Evolutionary conservation across 2,888 invertebrate genomes (phyloP).

Genomic region (Neocrepidodera transversa): DNA sequence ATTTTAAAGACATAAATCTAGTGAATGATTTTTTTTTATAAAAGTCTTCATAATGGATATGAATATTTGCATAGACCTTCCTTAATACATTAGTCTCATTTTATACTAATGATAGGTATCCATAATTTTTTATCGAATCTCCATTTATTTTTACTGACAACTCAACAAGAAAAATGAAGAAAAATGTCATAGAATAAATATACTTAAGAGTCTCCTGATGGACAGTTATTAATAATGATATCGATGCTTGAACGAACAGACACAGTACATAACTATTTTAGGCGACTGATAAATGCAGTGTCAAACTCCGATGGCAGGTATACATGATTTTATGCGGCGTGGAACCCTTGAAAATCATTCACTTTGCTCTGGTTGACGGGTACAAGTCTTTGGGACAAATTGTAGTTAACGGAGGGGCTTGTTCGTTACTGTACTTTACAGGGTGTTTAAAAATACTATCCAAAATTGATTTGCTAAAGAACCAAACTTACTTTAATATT

Average conservation of each 20-base stretch:
- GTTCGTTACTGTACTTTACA: neutral
- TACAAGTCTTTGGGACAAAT: conserved; percentile 18
- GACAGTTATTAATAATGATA: conserved; percentile 59
- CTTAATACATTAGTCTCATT: neutral
- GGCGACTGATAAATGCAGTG: conserved; percentile 56
- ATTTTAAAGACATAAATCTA: too few species aligned
- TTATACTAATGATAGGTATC: neutral
- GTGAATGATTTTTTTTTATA: too few species aligned
- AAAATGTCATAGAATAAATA: conserved; percentile 34
- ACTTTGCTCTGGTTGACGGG: conserved; percentile 27
- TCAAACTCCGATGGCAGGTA: conserved; percentile 50
- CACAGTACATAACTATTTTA: conserved; percentile 49
- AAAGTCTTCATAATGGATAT: too few species aligned
- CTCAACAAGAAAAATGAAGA: conserved; percentile 29
- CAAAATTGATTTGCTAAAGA: too few species aligned
- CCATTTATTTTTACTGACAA: conserved; percentile 32
- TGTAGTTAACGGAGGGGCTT: neutral
- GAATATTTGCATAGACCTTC: too few species aligned
- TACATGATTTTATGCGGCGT: conserved; percentile 46
- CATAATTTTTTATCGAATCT: conserved; percentile 10
- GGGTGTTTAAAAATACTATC: neutral
- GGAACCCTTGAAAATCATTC: conserved; percentile 36
- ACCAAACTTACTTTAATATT: too few species aligned
- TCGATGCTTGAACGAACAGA: conserved; percentile 50
- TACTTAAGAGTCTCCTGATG: conserved; percentile 42